These are phyloP conservation scores for Epirrhoe alternata DNA, from an alignment of 2,888 invertebrate genomes.

Conservation along the genomic window DNA sequence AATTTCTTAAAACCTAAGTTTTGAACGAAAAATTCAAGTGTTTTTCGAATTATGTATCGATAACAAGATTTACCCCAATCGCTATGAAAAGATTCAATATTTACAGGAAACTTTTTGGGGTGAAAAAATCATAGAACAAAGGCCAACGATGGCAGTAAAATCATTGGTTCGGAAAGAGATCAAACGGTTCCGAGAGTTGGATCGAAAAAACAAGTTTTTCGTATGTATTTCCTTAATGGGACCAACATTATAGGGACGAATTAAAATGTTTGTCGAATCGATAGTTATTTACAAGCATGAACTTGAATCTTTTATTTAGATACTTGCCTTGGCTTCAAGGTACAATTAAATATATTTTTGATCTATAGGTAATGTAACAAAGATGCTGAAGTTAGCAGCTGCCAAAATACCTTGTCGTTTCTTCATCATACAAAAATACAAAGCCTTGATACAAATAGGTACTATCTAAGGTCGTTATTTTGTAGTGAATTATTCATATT, in stretches of 20 bases:
- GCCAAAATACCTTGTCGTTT: too few relatives aligned
- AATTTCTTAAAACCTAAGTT: background rate
- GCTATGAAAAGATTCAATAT: conserved; percentile 23
- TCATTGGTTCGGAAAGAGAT: conserved; percentile 40
- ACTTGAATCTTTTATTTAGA: too few relatives aligned
- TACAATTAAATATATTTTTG: too few relatives aligned
- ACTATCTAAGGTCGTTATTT: too few relatives aligned
- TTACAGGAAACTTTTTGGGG: conserved; percentile 26
- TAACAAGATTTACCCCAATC: conserved; percentile 21
- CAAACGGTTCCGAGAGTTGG: conserved; percentile 33
- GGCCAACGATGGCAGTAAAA: conserved; percentile 35
- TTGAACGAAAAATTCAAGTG: background rate
- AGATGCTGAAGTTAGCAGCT: too few relatives aligned
- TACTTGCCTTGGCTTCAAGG: too few relatives aligned
- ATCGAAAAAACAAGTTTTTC: conserved; percentile 37
- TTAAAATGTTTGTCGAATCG: background rate
- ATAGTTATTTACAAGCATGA: background rate
- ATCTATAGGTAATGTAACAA: too few relatives aligned
- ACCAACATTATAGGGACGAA: conserved; percentile 8
- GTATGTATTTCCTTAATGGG: conserved; percentile 30
- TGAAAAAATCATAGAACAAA: conserved; percentile 42
- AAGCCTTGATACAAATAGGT: too few relatives aligned
- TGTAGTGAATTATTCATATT: too few relatives aligned
- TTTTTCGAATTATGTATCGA: background rate
- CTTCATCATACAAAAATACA: too few relatives aligned